Evolutionary conservation across 2,113 vertebrate species (phyloP), one percentile per base, ranked within the genome.

Genomic region (Chitala chitala): DNA sequence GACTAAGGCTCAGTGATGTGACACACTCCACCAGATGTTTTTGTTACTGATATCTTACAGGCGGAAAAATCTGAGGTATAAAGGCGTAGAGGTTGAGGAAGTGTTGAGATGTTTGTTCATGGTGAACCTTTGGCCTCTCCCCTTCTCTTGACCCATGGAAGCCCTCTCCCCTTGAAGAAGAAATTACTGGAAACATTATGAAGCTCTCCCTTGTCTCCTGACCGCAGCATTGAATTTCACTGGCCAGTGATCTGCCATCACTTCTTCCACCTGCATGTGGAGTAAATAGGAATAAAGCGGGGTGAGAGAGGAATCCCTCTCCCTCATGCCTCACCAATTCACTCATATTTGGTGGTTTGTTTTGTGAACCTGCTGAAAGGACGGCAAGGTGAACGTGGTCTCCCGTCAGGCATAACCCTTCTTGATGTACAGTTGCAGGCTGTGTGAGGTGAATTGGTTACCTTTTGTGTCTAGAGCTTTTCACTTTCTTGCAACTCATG

Each of bases 121-220:
- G n/a, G n/a, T n/a, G n/a, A n/a, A n/a, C n/a, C n/a, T n/a, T n/a
- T n/a, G n/a, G n/a, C n/a, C n/a, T 26, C 58, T 15, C 29, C 29
- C 44, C 44, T 46, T 12, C 53, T 8, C 53, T 1, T 20, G 5
- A 5, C 64, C 24, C n/a, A n/a, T n/a, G n/a, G n/a, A n/a, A n/a
- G n/a, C 46, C 36, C 33, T 79, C 73, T 46, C 71, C 76, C 64
- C 82, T 74, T 80, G 80, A n/a, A n/a, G 78, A 78, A 75, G 46
- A 71, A 81, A 59, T 69, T 40, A 61, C 64, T 75, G 76, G 81
- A 84, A 88, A 82, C 69, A 68, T 73, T 74, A 82, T 87, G 76
- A 81, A 82, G 76, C 59, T 59, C 48, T 55, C 72, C 71, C 75
- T 82, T 80, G 76, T 78, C 76, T 75, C 82, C 74, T 70, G 75